A percentile compares a stretch with the other conserved stretches of the same genome.
Evolutionary conservation across 2,888 invertebrate genomes (phyloP).

Genomic region (Athalia circularis): DNA sequence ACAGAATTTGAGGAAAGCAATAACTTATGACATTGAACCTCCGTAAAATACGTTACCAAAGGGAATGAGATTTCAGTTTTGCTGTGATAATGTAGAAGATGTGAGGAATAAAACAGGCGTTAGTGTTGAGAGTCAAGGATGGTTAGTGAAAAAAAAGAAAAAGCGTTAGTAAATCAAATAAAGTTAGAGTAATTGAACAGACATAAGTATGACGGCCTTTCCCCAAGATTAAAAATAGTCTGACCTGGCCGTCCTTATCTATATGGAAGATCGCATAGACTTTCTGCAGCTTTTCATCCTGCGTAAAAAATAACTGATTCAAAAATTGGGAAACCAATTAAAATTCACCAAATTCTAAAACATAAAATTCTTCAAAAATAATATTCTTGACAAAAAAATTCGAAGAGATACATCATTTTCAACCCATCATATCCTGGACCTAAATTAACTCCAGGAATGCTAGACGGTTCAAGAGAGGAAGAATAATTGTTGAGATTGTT

Average conservation of each 20-base stretch:
- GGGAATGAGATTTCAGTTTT: constrained; percentile 1
- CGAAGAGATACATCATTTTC: not conserved
- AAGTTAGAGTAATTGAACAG: constrained; percentile 1
- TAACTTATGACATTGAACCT: not conserved
- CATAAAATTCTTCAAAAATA: constrained; percentile 25
- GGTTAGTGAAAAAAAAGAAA: constrained; percentile 30
- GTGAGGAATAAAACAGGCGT: not conserved
- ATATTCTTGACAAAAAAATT: constrained; percentile 39
- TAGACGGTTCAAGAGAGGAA: not conserved
- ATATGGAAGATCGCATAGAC: constrained; percentile 74
- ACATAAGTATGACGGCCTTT: constrained; percentile 51
- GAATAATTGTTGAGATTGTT: constrained; percentile 44
- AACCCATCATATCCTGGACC: not conserved
- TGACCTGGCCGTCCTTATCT: constrained; percentile 75
- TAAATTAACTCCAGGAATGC: constrained; percentile 35
- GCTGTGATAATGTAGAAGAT: not conserved
- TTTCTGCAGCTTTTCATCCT: constrained; percentile 75
- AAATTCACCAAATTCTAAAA: constrained; percentile 39
- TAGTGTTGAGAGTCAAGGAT: not conserved
- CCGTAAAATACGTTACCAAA: not conserved
- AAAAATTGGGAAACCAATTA: constrained; percentile 42
- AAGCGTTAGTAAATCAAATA: constrained; percentile 11
- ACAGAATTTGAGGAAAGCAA: not conserved
- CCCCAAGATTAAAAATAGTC: constrained; percentile 66
- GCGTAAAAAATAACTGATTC: constrained; percentile 68